A percentile compares a stretch with the other conserved stretches of the same genome.
These are phyloP conservation scores for Sparidentex hasta DNA, from an alignment of 2,797 vertebrate species.

Conservation along the genomic window DNA sequence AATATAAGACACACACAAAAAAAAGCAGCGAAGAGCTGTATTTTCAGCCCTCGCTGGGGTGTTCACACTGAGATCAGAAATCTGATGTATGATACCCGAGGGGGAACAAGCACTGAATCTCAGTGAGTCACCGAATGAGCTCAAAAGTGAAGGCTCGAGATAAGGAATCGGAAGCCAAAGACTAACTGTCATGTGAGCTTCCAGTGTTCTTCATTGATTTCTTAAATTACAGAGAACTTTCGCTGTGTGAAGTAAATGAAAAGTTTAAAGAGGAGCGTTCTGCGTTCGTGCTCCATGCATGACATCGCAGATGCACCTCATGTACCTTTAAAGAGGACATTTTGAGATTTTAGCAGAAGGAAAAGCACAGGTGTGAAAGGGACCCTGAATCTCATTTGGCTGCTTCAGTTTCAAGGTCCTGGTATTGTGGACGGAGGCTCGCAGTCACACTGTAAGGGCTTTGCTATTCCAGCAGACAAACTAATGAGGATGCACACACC, in stretches of 20 bases:
- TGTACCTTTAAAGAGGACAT: neutral
- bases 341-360: neutral
- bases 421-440: neutral
- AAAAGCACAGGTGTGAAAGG: neutral
- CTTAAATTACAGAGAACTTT: neutral
- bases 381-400: neutral
- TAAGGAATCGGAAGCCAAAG: slow-evolving; percentile 26
- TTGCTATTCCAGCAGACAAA: neutral
- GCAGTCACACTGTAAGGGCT: neutral
- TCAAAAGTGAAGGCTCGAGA: slow-evolving; percentile 29
- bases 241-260: neutral
- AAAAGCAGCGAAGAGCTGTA: slow-evolving; percentile 13
- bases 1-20: slow-evolving; percentile 3
- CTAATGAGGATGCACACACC: neutral
- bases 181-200: slow-evolving; percentile 7
- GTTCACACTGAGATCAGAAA: slow-evolving; percentile 37
- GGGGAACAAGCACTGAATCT: slow-evolving; percentile 22
- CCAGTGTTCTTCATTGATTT: neutral
- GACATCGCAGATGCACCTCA: too few species aligned
- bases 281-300: neutral
- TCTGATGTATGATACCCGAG: slow-evolving; percentile 19
- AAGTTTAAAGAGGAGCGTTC: neutral
- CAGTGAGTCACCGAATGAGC: slow-evolving; percentile 36
- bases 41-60: slow-evolving; percentile 24
- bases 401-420: neutral